Conservation (phyloP, 1,140 invertebrate species). For the Saccostrea echinata region DNA sequence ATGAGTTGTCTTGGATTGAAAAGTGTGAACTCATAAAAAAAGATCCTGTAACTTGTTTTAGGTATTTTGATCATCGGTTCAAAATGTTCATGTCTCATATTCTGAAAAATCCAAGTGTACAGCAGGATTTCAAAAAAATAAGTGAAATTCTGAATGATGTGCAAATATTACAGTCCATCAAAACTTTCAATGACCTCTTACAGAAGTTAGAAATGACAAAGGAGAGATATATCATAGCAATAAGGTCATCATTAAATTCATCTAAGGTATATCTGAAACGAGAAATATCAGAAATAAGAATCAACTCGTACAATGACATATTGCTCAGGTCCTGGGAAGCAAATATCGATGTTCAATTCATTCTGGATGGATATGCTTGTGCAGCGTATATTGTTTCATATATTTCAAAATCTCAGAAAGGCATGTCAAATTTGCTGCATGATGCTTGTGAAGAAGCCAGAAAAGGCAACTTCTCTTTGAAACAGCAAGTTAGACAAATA, state of each 20-base stretch:
- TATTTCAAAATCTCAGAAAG: constrained; percentile 63
- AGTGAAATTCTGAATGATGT: constrained; percentile 9
- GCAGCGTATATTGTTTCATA: constrained; percentile 61
- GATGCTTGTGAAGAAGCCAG: constrained; percentile 61
- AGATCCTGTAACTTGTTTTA: constrained; percentile 18
- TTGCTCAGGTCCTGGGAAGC: constrained; percentile 52
- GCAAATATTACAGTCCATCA: not conserved
- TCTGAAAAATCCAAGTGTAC: not conserved
- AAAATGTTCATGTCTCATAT: constrained; percentile 39
- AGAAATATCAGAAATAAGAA: constrained; percentile 36
- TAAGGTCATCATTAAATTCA: constrained; percentile 26
- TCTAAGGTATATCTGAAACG: constrained; percentile 44
- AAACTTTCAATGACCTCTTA: constrained; percentile 38
- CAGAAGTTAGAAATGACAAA: constrained; percentile 16
- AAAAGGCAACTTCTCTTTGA: constrained; percentile 57
- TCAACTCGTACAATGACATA: constrained; percentile 45
- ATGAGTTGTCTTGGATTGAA: constrained; percentile 54
- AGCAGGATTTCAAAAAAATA: not conserved
- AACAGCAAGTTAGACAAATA: constrained; percentile 43
- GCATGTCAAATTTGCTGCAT: constrained; percentile 59
- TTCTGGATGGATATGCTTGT: constrained; percentile 60
- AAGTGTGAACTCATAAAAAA: constrained; percentile 50
- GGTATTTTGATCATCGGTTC: constrained; percentile 57
- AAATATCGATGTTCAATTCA: constrained; percentile 56
- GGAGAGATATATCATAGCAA: constrained; percentile 40